These are phyloP conservation scores for Triops cancriformis DNA, from an alignment of 1,140 invertebrate species.

Conservation along the genomic window DNA sequence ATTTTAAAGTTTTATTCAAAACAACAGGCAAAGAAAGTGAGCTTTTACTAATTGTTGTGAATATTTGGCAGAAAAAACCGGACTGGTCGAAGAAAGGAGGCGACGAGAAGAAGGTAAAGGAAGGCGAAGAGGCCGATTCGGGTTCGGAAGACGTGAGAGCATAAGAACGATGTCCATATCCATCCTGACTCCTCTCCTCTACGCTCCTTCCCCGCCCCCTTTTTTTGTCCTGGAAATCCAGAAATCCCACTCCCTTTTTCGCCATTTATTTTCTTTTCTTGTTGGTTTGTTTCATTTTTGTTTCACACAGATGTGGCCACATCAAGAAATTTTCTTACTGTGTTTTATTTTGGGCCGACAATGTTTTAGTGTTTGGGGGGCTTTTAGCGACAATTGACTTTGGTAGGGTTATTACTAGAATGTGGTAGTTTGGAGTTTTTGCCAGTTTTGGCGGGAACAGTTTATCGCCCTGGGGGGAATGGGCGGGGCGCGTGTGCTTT, in stretches of 20 bases:
- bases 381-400: not conserved
- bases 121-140: conserved; percentile 52
- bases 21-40: too few species aligned
- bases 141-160: conserved; percentile 29
- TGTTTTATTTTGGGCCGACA: not conserved
- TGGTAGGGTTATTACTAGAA: not conserved
- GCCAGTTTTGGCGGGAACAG: not conserved
- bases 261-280: not conserved
- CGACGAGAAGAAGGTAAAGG: conserved; percentile 78
- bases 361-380: not conserved
- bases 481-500: not conserved
- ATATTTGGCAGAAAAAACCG: conserved; percentile 69
- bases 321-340: not conserved
- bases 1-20: too few species aligned
- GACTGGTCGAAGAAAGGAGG: conserved; percentile 84
- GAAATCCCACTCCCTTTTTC: not conserved
- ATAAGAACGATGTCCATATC: conserved; percentile 19
- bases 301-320: not conserved
- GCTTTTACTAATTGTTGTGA: conserved; percentile 20
- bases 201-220: not conserved
- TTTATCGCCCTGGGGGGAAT: not conserved
- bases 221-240: too few species aligned
- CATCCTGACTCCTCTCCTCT: conserved; percentile 21
- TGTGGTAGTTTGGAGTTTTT: conserved; percentile 13
- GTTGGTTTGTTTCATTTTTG: conserved; percentile 18